phyloP scores from a whole-genome alignment of 2,113 vertebrate species.

The Stictonetta naevosa region DNA sequence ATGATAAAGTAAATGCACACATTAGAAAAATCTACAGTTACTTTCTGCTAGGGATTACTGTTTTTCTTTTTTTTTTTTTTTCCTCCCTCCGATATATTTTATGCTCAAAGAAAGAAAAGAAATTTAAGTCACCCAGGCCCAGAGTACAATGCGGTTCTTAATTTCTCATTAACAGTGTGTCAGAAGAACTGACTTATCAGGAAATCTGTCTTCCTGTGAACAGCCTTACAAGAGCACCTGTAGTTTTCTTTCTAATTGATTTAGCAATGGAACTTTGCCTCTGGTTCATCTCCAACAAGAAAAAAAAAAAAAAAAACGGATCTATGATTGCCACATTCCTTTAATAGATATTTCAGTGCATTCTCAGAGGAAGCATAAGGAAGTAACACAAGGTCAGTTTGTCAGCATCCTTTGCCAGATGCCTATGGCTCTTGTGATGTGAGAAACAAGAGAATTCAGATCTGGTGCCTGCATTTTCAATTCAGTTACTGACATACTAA shows the following conservation, averaged over 20 bases:
- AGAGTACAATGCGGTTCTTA: neutral
- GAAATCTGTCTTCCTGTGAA: slow-evolving; percentile 42
- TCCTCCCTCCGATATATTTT: neutral
- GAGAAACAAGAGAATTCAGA: neutral
- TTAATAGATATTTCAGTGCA: neutral
- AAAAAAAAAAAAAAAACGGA: neutral
- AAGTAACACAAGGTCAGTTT: neutral
- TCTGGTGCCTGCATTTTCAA: neutral
- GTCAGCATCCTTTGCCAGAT: neutral
- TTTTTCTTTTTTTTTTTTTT: too few relatives aligned
- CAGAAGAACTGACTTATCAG: slow-evolving; percentile 59
- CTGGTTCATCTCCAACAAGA: neutral
- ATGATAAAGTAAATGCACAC: neutral
- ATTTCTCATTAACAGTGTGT: slow-evolving; percentile 58
- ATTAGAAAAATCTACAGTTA: neutral
- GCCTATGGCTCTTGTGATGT: neutral
- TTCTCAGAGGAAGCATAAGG: neutral
- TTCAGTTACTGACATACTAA: neutral
- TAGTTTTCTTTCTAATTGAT: slow-evolving; percentile 54
- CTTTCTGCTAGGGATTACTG: neutral
- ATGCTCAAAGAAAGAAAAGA: neutral
- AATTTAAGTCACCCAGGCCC: neutral
- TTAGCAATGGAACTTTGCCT: slow-evolving; percentile 21
- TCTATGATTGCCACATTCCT: neutral
- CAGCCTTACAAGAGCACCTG: neutral